Conservation (phyloP, 2,888 invertebrate species). For the Oscheius sp. region DNA sequence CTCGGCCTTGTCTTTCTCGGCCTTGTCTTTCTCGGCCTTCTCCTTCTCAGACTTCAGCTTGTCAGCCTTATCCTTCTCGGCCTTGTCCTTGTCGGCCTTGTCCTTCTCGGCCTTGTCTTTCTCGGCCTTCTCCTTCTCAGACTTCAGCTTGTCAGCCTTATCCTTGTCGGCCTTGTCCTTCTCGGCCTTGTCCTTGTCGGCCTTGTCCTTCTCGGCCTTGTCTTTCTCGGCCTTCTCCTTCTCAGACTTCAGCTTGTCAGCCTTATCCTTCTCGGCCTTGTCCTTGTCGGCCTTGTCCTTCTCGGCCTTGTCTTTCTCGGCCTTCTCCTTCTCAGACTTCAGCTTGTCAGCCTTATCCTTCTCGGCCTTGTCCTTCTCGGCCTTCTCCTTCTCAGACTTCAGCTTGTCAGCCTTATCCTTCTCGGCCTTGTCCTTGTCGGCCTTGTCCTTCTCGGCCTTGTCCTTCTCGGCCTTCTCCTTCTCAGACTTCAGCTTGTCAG, state of each 20-base stretch:
- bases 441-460: constrained; percentile 11
- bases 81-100: constrained; percentile 19
- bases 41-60: constrained; percentile 14
- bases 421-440: constrained; percentile 21
- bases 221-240: constrained; percentile 15
- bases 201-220: constrained; percentile 1
- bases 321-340: constrained; percentile 7
- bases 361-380: constrained; percentile 14
- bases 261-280: constrained; percentile 13
- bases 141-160: constrained; percentile 2
- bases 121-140: background rate
- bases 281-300: constrained; percentile 13
- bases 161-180: constrained; percentile 18
- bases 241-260: background rate
- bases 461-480: constrained; percentile 11
- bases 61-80: background rate
- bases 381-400: constrained; percentile 9
- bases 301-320: constrained; percentile 16
- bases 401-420: constrained; percentile 8
- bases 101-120: constrained; percentile 19
- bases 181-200: constrained; percentile 18
- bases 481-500: background rate
- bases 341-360: constrained; percentile 11
- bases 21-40: constrained; percentile 5
- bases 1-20: background rate